These are phyloP conservation scores for Machimus atricapillus DNA, from an alignment of 2,888 invertebrate species.

Conservation along the genomic window DNA sequence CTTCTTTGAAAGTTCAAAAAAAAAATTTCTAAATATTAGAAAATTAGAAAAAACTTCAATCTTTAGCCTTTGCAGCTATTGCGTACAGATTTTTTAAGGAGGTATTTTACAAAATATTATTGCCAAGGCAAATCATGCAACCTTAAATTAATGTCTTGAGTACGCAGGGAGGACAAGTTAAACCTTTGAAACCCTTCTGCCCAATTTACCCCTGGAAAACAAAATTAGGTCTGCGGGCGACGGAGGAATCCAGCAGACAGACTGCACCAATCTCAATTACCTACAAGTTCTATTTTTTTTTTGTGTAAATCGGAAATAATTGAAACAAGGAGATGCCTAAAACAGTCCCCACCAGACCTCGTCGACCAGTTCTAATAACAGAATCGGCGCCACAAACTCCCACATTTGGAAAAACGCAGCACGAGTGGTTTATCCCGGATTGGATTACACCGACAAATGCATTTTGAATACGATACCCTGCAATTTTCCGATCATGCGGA, in stretches of 20 bases:
- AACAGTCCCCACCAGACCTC: not conserved
- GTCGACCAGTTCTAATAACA: not conserved
- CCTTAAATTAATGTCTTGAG: too few species aligned
- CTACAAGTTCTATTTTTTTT: conserved; percentile 46
- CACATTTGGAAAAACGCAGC: conserved; percentile 18
- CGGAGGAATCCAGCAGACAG: not conserved
- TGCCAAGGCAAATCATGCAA: too few species aligned
- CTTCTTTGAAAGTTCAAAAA: too few species aligned
- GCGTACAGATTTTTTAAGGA: too few species aligned
- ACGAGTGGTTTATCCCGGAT: conserved; percentile 7
- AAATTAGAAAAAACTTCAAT: too few species aligned
- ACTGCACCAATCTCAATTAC: conserved; percentile 28
- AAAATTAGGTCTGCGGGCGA: not conserved
- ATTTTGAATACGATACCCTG: conserved; percentile 55
- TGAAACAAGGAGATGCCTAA: conserved; percentile 47
- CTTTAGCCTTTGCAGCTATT: conserved; percentile 40
- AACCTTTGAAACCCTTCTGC: too few species aligned
- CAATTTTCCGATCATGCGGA: conserved; percentile 59
- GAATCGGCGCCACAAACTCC: not conserved
- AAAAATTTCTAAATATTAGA: too few species aligned
- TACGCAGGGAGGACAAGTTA: too few species aligned
- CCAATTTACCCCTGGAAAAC: conserved; percentile 50
- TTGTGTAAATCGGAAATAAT: conserved; percentile 60
- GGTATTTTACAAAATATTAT: too few species aligned
- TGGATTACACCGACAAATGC: conserved; percentile 40